These are phyloP conservation scores for Microcebus tavaratra DNA, from an alignment of 2,113 vertebrate species.

Conservation along the genomic window DNA sequence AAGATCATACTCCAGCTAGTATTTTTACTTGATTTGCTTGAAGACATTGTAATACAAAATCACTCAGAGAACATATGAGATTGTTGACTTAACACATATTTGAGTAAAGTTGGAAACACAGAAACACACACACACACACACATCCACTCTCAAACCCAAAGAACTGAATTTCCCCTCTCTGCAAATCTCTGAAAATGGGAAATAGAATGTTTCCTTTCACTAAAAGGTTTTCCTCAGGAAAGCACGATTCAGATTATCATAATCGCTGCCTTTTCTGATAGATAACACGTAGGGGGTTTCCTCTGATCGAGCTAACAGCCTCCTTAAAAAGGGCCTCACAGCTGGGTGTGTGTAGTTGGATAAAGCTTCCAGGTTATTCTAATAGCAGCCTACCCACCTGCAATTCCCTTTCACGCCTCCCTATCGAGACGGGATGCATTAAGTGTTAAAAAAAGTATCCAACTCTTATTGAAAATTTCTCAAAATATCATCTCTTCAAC, in stretches of 20 bases:
- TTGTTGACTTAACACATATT: neutral
- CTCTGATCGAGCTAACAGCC: neutral
- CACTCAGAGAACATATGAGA: neutral
- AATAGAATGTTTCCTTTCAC: constrained; percentile 56
- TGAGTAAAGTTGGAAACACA: neutral
- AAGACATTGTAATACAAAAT: neutral
- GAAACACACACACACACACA: neutral
- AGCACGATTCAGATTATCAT: neutral
- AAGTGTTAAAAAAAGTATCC: neutral
- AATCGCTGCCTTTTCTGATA: neutral
- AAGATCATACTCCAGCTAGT: neutral
- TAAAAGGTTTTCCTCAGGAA: constrained; percentile 53
- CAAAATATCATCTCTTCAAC: constrained; percentile 13
- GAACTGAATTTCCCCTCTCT: neutral
- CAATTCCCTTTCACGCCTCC: neutral
- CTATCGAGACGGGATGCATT: neutral
- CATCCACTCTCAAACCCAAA: neutral
- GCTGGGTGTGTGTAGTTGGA: neutral
- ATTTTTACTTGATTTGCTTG: neutral
- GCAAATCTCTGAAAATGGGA: constrained; percentile 57
- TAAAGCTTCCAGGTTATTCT: neutral
- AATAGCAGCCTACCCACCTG: neutral
- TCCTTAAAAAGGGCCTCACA: neutral
- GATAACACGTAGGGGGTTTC: neutral
- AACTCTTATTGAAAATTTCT: constrained; percentile 32